phyloP scores from a whole-genome alignment of 2,113 vertebrate species.

The Elgaria multicarinata region DNA sequence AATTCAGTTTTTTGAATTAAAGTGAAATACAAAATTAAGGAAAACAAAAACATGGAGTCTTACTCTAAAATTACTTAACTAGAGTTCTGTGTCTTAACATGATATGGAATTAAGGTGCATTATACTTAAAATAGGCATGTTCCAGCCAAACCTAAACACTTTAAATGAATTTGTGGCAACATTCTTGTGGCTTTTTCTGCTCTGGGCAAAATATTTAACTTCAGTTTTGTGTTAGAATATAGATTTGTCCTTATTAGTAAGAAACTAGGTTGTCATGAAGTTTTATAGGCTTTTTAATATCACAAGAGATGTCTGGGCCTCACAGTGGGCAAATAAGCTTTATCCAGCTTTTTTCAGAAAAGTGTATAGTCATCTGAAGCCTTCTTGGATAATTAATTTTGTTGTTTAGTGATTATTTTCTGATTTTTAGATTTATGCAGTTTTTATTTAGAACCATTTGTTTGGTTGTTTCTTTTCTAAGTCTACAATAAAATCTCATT shows the following conservation, averaged over 20 bases:
- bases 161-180: not conserved
- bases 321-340: not conserved
- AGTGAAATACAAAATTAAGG: not conserved
- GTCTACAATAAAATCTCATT: not conserved
- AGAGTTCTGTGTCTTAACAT: not conserved
- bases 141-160: not conserved
- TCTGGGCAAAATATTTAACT: not conserved
- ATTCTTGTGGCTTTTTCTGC: not conserved
- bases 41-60: not conserved
- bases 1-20: not conserved
- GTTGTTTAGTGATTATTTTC: not conserved
- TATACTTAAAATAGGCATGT: not conserved
- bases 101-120: not conserved
- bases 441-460: not conserved
- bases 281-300: not conserved
- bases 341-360: not conserved
- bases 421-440: not conserved
- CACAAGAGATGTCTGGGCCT: not conserved
- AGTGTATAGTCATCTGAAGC: not conserved
- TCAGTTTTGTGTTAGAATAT: not conserved
- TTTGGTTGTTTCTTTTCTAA: not conserved
- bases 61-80: not conserved
- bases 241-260: not conserved
- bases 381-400: not conserved
- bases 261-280: not conserved